Evolutionary conservation across 2,113 vertebrate species (phyloP), one percentile per base, ranked within the genome.

Genomic region (Phaetusa simplex): DNA sequence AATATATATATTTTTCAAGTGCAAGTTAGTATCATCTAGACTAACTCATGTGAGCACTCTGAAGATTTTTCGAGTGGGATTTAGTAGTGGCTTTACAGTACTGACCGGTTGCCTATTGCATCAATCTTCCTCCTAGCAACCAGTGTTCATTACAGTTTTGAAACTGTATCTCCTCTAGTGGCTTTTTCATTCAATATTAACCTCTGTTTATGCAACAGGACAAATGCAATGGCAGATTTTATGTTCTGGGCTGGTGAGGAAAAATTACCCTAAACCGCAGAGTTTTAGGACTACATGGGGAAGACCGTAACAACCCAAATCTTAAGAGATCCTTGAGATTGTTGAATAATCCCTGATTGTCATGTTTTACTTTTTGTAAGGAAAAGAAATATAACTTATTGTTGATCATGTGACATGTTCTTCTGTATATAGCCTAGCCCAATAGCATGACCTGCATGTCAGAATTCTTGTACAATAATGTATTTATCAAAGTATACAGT

Each of bases 401-500:
- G 73, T 97, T 97, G 93, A 95, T 43, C 52, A 52, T 86, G 72
- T 97, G 97, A 97, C 49, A 95, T 95, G 64, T 96, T 95, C 53
- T 95, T 95, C 90, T 98, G 93, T 96, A 93, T 86, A 98, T 96
- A 95, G 95, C 78, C 62, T 96, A 98, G 88, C 93, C 86, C 85
- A 92, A 93, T 32, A 98, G 98, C 98, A 98, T 98, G 98, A 98
- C 66, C 90, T 98, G 98, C 98, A 99, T 99, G 98, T 95, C 93
- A 97, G 85, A 98, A 88, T 96, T 96, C 86, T 97, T 98, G 95
- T 98, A 98, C 94, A 97, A 92, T 97, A 97, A 90, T 97, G 96
- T 97, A 97, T 98, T 98, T 97, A 98, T 77, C 97, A 95, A 98
- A 97, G 97, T 94, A 87, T 97, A 98, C 86, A 97, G 98, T 98